phyloP scores from a whole-genome alignment of 2,888 invertebrate species.

The Archips xylosteana region DNA sequence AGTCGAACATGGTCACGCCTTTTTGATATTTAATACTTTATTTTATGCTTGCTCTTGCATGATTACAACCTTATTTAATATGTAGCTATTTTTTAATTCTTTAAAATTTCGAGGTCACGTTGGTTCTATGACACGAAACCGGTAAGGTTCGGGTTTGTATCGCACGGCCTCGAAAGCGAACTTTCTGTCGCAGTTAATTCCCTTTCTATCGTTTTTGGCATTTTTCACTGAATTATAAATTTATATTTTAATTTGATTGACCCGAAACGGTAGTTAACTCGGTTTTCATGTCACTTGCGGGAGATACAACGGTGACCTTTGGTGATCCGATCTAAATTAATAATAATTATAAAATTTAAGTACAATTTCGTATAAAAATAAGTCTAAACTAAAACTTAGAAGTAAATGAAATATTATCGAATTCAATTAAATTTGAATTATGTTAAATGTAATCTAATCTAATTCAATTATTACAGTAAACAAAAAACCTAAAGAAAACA shows the following conservation, averaged over 20 bases:
- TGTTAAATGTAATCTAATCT: no score
- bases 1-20: slow-evolving; percentile 13
- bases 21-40: slow-evolving; percentile 44
- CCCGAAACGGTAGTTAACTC: slow-evolving; percentile 16
- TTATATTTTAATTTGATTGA: slow-evolving; percentile 30
- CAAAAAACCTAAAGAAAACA: no score
- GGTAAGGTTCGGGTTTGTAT: slow-evolving; percentile 60
- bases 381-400: no score
- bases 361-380: no score
- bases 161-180: slow-evolving; percentile 55
- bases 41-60: slow-evolving; percentile 70
- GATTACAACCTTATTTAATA: slow-evolving; percentile 69
- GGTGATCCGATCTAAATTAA: not conserved
- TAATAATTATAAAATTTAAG: not conserved
- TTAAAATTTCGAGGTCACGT: slow-evolving; percentile 66
- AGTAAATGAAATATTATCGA: no score
- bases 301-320: not conserved
- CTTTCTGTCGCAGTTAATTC: slow-evolving; percentile 61
- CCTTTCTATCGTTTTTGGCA: slow-evolving; percentile 36
- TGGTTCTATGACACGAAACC: slow-evolving; percentile 63
- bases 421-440: no score
- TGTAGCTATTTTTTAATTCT: slow-evolving; percentile 77
- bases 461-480: no score
- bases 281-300: slow-evolving; percentile 2
- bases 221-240: slow-evolving; percentile 35